Evolutionary conservation across 2,888 invertebrate genomes (phyloP).

Genomic region (Parnassius apollo): DNA sequence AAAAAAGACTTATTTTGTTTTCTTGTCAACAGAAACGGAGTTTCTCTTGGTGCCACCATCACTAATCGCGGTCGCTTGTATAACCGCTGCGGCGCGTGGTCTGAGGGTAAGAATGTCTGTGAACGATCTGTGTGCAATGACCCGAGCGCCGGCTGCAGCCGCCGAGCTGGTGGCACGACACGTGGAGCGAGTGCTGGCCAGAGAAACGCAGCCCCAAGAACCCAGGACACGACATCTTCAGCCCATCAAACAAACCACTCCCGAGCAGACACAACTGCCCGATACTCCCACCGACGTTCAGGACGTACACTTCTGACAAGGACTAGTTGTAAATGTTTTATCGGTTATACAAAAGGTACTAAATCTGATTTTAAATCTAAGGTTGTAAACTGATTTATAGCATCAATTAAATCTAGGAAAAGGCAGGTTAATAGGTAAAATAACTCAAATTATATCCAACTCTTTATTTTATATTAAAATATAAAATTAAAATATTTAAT

Average conservation of each 20-base stretch:
- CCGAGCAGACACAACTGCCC: conserved; percentile 69
- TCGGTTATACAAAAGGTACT: too few relatives aligned
- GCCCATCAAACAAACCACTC: conserved; percentile 54
- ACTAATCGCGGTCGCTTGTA: conserved; percentile 85
- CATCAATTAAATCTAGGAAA: too few relatives aligned
- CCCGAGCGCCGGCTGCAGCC: conserved; percentile 71
- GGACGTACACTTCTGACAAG: conserved; percentile 79
- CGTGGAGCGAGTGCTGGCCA: conserved; percentile 81
- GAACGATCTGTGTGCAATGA: conserved; percentile 68
- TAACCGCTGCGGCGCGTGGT: conserved; percentile 85
- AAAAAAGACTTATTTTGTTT: conserved; percentile 7
- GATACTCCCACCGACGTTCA: conserved; percentile 85
- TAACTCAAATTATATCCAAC: too few relatives aligned
- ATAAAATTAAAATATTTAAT: too few relatives aligned
- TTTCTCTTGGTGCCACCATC: conserved; percentile 87
- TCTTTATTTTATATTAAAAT: too few relatives aligned
- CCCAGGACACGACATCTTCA: conserved; percentile 55
- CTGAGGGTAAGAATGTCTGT: conserved; percentile 72
- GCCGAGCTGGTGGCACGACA: conserved; percentile 80
- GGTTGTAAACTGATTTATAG: too few relatives aligned
- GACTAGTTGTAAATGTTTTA: conserved; percentile 35
- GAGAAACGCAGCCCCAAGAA: conserved; percentile 77
- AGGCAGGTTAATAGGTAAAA: too few relatives aligned
- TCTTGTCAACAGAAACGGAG: conserved; percentile 84
- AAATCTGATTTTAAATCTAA: too few relatives aligned